phyloP scores from a whole-genome alignment of 2,888 invertebrate genomes.

The Opisthograptis luteolata region DNA sequence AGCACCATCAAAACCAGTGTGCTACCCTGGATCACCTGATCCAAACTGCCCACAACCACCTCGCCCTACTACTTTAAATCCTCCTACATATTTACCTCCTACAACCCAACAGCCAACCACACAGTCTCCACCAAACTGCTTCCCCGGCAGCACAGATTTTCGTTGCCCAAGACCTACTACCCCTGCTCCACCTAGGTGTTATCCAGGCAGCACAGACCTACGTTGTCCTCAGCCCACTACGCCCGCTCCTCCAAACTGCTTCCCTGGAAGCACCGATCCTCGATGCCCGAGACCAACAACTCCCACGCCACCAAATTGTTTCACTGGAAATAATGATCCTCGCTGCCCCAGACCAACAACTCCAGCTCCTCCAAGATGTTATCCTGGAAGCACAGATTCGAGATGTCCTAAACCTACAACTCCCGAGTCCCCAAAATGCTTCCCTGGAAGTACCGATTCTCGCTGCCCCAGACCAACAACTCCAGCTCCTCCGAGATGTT shows the following conservation, averaged over 20 bases:
- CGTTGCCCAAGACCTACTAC: slow-evolving; percentile 53
- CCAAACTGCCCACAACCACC: no score
- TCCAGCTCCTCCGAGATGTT: slow-evolving; percentile 35
- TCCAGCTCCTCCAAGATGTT: slow-evolving; percentile 40
- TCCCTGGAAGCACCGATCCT: slow-evolving; percentile 55
- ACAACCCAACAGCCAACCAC: slow-evolving; percentile 46
- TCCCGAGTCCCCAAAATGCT: slow-evolving; percentile 36
- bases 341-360: slow-evolving; percentile 44
- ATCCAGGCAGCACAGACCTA: slow-evolving; percentile 55
- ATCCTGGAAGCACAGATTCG: slow-evolving; percentile 49
- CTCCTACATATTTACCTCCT: no score
- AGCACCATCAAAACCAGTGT: slow-evolving; percentile 40
- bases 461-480: slow-evolving; percentile 39
- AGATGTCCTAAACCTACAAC: slow-evolving; percentile 45
- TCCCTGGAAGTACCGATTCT: slow-evolving; percentile 44
- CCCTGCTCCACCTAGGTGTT: slow-evolving; percentile 45
- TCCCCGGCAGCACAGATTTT: slow-evolving; percentile 54
- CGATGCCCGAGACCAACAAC: slow-evolving; percentile 54
- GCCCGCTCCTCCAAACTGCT: slow-evolving; percentile 40
- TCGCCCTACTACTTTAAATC: no score
- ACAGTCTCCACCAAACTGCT: slow-evolving; percentile 39
- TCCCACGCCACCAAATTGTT: slow-evolving; percentile 44
- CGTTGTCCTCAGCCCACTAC: slow-evolving; percentile 56
- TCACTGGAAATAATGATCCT: slow-evolving; percentile 46
- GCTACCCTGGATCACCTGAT: slow-evolving; percentile 61